phyloP scores from a whole-genome alignment of 1,140 invertebrate species.

The Babylonia areolata region DNA sequence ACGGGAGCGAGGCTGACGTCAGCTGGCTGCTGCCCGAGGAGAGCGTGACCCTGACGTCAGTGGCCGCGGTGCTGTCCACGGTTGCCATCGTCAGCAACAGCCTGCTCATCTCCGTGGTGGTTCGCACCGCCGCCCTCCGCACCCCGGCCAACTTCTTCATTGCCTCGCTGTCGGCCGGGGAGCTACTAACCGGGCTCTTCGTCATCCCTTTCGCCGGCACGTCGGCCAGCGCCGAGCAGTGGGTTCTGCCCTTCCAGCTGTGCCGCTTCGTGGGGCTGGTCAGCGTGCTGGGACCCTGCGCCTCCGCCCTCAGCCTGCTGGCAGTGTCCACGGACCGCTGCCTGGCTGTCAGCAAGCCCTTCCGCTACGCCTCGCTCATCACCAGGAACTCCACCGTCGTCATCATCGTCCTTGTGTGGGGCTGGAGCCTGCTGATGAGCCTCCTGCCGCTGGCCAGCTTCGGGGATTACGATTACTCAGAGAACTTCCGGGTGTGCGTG shows the following conservation, averaged over 20 bases:
- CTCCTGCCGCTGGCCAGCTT: conserved; percentile 36
- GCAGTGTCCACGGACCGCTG: conserved; percentile 49
- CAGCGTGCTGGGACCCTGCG: conserved; percentile 39
- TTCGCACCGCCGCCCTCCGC: conserved; percentile 34
- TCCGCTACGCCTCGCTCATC: conserved; percentile 47
- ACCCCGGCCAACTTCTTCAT: conserved; percentile 55
- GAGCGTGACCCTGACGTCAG: conserved; percentile 25
- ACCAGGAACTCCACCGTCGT: conserved; percentile 13
- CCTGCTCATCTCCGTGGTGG: conserved; percentile 46
- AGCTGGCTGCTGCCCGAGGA: background rate
- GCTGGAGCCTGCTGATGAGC: conserved; percentile 33
- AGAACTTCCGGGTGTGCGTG: conserved; percentile 30
- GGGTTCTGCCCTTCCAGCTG: conserved; percentile 25
- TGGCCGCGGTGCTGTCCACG: conserved; percentile 34
- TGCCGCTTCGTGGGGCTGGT: conserved; percentile 41
- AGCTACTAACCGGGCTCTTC: conserved; percentile 42
- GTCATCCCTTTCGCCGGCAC: conserved; percentile 46
- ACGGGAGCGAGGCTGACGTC: background rate
- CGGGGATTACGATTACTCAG: conserved; percentile 29
- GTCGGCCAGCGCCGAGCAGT: background rate
- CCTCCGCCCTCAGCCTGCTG: conserved; percentile 43
- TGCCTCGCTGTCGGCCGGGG: conserved; percentile 44
- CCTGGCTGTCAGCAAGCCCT: conserved; percentile 48
- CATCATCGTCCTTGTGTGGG: conserved; percentile 39
- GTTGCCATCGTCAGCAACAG: conserved; percentile 42